Conservation (phyloP, 2,888 invertebrate species). For the Protodeltote pygarga region DNA sequence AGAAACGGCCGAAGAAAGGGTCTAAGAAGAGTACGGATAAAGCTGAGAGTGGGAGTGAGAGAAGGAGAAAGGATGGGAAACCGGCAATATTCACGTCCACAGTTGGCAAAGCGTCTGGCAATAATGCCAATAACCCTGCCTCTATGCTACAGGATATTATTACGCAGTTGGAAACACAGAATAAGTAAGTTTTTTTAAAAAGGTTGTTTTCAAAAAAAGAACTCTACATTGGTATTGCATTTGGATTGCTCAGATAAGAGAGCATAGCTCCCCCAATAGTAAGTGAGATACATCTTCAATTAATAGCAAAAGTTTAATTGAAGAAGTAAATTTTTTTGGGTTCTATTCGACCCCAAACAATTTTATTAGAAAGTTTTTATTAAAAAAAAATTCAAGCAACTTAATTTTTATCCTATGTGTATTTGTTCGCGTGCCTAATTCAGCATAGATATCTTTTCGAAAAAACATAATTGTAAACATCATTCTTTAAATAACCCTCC, state of each 20-base stretch:
- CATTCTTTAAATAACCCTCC: too few relatives aligned
- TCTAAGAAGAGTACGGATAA: slow-evolving; percentile 57
- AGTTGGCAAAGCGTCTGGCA: slow-evolving; percentile 80
- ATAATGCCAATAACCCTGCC: slow-evolving; percentile 82
- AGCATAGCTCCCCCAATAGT: too few relatives aligned
- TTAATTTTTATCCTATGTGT: too few relatives aligned
- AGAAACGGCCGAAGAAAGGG: slow-evolving; percentile 56
- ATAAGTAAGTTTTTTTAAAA: slow-evolving; percentile 70
- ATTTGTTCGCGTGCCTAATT: too few relatives aligned
- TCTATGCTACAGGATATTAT: slow-evolving; percentile 90
- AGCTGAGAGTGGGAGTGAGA: slow-evolving; percentile 39
- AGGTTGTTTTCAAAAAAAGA: too few relatives aligned
- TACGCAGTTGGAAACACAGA: slow-evolving; percentile 90
- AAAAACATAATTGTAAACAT: too few relatives aligned
- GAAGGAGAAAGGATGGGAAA: slow-evolving; percentile 58
- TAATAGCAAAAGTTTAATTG: too few relatives aligned
- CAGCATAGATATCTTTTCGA: too few relatives aligned
- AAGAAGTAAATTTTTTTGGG: background rate
- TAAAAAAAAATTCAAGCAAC: too few relatives aligned
- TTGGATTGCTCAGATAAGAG: background rate
- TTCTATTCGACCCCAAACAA: background rate
- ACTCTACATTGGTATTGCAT: background rate
- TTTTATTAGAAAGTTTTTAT: background rate
- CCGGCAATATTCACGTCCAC: slow-evolving; percentile 79
- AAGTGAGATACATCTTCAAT: too few relatives aligned